Base-by-base conservation (phyloP, 2,797 vertebrate genomes). In the Emys orbicularis region DNA sequence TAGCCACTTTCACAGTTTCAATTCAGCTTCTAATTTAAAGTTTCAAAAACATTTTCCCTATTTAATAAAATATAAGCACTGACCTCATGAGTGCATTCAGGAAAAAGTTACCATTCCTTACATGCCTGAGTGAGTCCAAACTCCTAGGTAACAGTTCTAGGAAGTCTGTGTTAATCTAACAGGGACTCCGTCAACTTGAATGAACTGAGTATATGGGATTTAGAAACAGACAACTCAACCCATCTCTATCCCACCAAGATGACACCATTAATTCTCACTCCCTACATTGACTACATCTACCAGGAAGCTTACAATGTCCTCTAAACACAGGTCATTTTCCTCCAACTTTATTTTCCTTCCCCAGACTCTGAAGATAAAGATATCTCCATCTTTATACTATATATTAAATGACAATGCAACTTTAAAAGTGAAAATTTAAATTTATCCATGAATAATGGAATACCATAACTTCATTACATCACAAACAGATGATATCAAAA, bases 401-500 rank as follows among this genome's bases (percentile, higher is more conserved):
- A 77, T 3, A 13, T 79, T 65, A 93, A 93, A 91, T 68, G 54
- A 92, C 77, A 92, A 84, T 85, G 57, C 82, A 91, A 49, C 47
- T 56, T 85, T 0, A 1, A 56, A 95, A 87, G 37, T 15, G 37
- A 94, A 94, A 94, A 94, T 44, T 27, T 27, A 41, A 25, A 47
- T 47, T 44, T 76, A 12, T 76, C 23, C 41, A 76, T 44, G 25
- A 76, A 76, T 23, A 83, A 53, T 12, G 10, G 34, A 80, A 80
- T 53, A 19, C 8, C 49, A 61, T 65, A 84, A 68, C 79, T 90
- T 53, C n/a, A 83, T 34, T 96, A 86, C 47, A 53, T n/a, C 81
- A 90, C 12, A 84, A 54, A 86, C 4, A 81, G 86, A 81, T 57
- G 84, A 95, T 11, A 94, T 83, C 83, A 95, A 88, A 72, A 50